These are phyloP conservation scores for Hippocampus abdominalis DNA, from an alignment of 2,113 vertebrate genomes.

Conservation along the genomic window DNA sequence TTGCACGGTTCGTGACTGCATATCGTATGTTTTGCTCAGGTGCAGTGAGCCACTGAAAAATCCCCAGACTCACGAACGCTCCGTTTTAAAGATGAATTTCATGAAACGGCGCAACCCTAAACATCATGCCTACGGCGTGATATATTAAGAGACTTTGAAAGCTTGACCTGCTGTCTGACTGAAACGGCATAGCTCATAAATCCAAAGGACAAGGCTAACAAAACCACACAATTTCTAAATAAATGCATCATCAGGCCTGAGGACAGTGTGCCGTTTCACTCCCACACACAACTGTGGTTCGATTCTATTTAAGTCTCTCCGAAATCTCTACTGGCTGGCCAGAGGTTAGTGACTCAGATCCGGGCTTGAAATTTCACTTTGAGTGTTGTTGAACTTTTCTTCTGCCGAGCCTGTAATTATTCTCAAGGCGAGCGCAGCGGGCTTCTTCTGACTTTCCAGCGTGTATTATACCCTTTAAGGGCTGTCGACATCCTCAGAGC, in stretches of 20 bases:
- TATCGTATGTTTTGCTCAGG: background rate
- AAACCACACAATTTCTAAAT: background rate
- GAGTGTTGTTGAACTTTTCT: constrained; percentile 4
- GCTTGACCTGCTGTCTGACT: background rate
- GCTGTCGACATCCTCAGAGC: constrained; percentile 21
- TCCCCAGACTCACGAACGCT: too few relatives aligned
- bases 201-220: background rate
- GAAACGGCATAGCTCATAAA: background rate
- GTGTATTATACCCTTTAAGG: constrained; percentile 23
- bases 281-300: background rate
- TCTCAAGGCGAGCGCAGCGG: constrained; percentile 20
- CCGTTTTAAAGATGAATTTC: background rate
- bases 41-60: background rate
- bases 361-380: constrained; percentile 2
- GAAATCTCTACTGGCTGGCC: background rate
- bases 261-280: constrained; percentile 7
- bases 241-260: background rate
- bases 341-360: constrained; percentile 32
- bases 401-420: constrained; percentile 34
- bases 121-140: background rate
- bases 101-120: background rate
- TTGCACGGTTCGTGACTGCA: background rate
- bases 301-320: background rate
- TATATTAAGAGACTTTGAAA: background rate
- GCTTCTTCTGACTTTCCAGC: constrained; percentile 12